Conservation (phyloP, 2,113 vertebrate genomes). For the Sardina pilchardus region DNA sequence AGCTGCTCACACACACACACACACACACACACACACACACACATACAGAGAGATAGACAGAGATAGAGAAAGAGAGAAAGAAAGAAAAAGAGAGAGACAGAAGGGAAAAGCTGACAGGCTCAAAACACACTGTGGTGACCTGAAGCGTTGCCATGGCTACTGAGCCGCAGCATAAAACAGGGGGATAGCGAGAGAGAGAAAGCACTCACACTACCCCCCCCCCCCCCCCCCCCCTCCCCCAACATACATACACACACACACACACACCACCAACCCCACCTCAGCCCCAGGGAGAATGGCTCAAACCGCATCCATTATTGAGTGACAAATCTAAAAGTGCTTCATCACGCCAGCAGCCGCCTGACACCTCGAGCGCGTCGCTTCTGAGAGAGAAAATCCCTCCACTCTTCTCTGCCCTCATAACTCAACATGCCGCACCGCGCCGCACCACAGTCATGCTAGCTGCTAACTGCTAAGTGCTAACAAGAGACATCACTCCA, state of each 20-base stretch:
- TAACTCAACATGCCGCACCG: neutral
- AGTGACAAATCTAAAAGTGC: constrained; percentile 60
- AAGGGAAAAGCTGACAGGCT: constrained; percentile 32
- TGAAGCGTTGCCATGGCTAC: constrained; percentile 37
- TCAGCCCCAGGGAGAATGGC: neutral
- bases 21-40: constrained; percentile 29
- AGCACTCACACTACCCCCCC: constrained; percentile 25
- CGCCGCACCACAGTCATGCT: neutral
- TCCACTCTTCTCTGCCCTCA: neutral
- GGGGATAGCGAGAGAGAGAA: constrained; percentile 37
- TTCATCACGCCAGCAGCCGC: constrained; percentile 49
- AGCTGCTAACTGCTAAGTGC: neutral
- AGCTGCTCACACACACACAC: constrained; percentile 5
- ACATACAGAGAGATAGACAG: neutral
- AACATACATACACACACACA: neutral
- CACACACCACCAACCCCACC: neutral
- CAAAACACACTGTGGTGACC: constrained; percentile 34
- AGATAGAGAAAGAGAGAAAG: neutral
- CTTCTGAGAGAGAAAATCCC: neutral
- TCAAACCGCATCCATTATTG: constrained; percentile 62
- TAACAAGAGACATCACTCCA: too few relatives aligned
- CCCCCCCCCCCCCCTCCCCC: constrained; percentile 45
- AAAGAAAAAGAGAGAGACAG: constrained; percentile 16
- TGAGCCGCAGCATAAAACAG: neutral
- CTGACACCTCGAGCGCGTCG: neutral